Evolutionary conservation across 1,140 invertebrate species (phyloP).

Genomic region (Neodiprion pinetum): DNA sequence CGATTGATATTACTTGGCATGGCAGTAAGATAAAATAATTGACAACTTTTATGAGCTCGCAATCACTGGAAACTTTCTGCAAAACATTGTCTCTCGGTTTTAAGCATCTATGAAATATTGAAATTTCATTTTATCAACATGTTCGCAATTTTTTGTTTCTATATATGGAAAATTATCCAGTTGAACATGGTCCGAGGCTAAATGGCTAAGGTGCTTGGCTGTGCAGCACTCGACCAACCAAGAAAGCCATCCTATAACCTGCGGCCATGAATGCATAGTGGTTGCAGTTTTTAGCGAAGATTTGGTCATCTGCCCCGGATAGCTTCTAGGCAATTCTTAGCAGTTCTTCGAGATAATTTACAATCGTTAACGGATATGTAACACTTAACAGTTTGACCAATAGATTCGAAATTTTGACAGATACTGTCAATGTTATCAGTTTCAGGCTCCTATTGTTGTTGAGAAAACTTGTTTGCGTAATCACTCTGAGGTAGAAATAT

Average conservation of each 20-base stretch:
- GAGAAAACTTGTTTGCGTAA: constrained; percentile 37
- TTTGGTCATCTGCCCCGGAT: constrained; percentile 64
- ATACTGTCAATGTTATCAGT: constrained; percentile 51
- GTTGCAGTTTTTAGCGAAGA: constrained; percentile 69
- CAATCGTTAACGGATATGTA: constrained; percentile 38
- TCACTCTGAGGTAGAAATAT: constrained; percentile 46
- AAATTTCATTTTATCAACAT: constrained; percentile 34
- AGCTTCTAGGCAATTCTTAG: constrained; percentile 63
- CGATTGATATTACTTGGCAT: too few species aligned
- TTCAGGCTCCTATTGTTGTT: constrained; percentile 50
- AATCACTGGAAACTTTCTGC: too few species aligned
- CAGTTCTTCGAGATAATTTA: constrained; percentile 56
- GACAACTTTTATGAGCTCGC: too few species aligned
- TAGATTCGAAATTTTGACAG: constrained; percentile 45
- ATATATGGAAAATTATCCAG: constrained; percentile 38
- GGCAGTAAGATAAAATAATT: too few species aligned
- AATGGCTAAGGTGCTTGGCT: constrained; percentile 32
- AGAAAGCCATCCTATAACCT: constrained; percentile 64
- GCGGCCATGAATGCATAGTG: constrained; percentile 64
- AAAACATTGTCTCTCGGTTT: too few species aligned
- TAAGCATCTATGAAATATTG: constrained; percentile 32
- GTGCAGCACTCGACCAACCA: constrained; percentile 61
- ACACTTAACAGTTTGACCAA: constrained; percentile 41
- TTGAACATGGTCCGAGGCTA: constrained; percentile 37
- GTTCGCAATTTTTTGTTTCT: constrained; percentile 23